A percentile compares a stretch with the other conserved stretches of the same genome.
phyloP scores from a whole-genome alignment of 1,140 invertebrate genomes.

The Papilio helenus region DNA sequence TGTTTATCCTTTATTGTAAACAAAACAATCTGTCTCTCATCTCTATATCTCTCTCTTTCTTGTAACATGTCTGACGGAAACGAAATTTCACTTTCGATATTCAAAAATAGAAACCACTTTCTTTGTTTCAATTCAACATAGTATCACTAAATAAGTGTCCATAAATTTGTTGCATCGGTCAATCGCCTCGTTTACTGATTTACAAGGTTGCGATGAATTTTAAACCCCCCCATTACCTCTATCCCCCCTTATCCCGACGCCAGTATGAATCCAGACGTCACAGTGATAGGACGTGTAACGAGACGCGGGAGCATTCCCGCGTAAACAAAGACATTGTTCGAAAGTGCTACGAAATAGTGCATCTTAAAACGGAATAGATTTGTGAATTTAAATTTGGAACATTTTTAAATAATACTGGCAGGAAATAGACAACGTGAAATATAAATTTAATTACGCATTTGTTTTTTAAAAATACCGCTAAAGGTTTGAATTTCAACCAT shows the following conservation, averaged over 20 bases:
- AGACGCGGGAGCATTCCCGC: neutral
- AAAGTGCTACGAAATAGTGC: slow-evolving; percentile 7
- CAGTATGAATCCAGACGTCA: slow-evolving; percentile 14
- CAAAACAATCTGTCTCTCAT: neutral
- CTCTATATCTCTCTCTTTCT: neutral
- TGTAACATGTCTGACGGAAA: neutral
- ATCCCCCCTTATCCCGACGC: neutral
- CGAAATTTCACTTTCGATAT: neutral
- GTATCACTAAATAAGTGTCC: neutral
- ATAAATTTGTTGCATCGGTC: slow-evolving; percentile 13
- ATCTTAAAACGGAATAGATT: neutral
- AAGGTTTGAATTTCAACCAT: neutral
- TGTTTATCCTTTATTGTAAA: neutral
- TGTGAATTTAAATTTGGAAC: slow-evolving; percentile 1
- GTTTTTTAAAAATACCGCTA: neutral
- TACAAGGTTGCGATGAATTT: slow-evolving; percentile 25
- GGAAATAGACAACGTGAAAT: neutral
- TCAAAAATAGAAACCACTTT: slow-evolving; percentile 6
- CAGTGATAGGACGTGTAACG: neutral
- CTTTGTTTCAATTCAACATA: neutral
- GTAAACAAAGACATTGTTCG: slow-evolving; percentile 38
- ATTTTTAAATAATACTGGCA: neutral
- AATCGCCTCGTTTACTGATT: slow-evolving; percentile 2
- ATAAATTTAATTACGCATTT: neutral
- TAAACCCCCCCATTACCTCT: neutral